A percentile compares a stretch with the other conserved stretches of the same genome.
phyloP scores from a whole-genome alignment of 92 coral and sea anemone genomes.

The Meandrina meandrites region DNA sequence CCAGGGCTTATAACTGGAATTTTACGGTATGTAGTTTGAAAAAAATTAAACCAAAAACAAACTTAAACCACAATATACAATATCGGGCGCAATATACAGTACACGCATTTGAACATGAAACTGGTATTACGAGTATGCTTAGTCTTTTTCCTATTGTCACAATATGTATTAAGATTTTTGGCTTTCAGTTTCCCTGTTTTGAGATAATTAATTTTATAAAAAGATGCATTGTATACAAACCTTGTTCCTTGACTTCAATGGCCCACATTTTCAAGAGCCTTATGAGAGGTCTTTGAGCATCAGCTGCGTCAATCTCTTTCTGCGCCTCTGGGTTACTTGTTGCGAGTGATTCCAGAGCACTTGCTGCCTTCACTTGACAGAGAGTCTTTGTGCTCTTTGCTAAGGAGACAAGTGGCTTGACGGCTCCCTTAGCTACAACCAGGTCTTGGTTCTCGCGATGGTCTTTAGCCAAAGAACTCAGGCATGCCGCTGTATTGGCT shows the following conservation, averaged over 20 bases:
- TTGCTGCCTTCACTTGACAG: conserved; percentile 99
- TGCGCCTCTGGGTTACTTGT: conserved; percentile 89
- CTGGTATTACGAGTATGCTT: no score
- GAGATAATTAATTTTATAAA: no score
- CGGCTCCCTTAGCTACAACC: conserved; percentile 85
- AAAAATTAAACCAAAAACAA: no score
- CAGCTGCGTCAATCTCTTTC: conserved; percentile 85
- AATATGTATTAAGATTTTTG: no score
- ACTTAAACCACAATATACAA: no score
- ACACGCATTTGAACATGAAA: no score
- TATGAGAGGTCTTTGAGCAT: conserved; percentile 92
- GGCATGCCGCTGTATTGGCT: conserved; percentile 94
- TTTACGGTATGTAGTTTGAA: no score
- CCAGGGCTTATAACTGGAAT: no score
- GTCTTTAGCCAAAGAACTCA: conserved; percentile 81
- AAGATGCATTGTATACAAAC: conserved; percentile 24
- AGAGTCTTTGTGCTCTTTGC: conserved; percentile 75
- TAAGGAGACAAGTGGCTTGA: conserved; percentile 79
- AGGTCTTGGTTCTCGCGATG: conserved; percentile 89
- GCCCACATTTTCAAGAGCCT: conserved; percentile 96
- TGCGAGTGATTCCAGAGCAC: conserved; percentile 91
- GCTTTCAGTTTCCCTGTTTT: no score
- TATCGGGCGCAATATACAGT: no score
- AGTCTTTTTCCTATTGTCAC: no score
- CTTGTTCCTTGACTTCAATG: conserved; percentile 95